Percentiles rank a stretch among this genome's conserved stretches.
Evolutionary conservation across 2,113 vertebrate species (phyloP).

Genomic region (Nesogale talazaci): DNA sequence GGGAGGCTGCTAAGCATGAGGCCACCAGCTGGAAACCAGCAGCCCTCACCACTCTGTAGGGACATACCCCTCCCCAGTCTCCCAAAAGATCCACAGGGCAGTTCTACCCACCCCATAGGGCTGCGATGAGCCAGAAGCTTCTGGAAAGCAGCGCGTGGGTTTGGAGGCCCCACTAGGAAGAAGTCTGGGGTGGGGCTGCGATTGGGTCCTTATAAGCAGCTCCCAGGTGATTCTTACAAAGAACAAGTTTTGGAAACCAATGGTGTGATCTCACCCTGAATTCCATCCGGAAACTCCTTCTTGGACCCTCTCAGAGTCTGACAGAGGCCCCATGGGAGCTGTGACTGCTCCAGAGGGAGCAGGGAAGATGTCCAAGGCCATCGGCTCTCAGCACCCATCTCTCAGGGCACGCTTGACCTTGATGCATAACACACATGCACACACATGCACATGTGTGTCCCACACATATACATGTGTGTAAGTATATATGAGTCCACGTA

Average conservation of each 20-base stretch:
- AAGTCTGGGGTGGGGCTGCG: background rate
- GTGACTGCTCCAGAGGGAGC: background rate
- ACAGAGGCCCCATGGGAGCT: background rate
- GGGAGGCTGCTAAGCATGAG: too few relatives aligned
- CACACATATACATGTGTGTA: fast-evolving
- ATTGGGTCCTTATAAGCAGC: too few relatives aligned
- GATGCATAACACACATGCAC: background rate
- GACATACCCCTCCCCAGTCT: too few relatives aligned
- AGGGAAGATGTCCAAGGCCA: background rate
- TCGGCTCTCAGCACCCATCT: background rate
- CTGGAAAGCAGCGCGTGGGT: too few relatives aligned
- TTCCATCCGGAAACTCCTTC: background rate
- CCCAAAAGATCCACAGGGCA: too few relatives aligned
- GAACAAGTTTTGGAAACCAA: background rate
- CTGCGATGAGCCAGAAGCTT: too few relatives aligned
- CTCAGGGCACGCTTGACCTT: background rate
- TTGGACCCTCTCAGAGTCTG: background rate
- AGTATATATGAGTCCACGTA: too few relatives aligned
- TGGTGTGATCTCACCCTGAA: background rate
- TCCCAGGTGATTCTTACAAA: too few relatives aligned
- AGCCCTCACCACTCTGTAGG: too few relatives aligned
- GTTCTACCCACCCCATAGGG: too few relatives aligned
- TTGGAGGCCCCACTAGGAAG: background rate
- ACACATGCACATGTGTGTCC: background rate
- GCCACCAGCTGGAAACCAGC: too few relatives aligned